Percentiles rank a stretch among this genome's conserved stretches.
phyloP scores from a whole-genome alignment of 1,140 invertebrate genomes.

The Pristionchus pacificus region DNA sequence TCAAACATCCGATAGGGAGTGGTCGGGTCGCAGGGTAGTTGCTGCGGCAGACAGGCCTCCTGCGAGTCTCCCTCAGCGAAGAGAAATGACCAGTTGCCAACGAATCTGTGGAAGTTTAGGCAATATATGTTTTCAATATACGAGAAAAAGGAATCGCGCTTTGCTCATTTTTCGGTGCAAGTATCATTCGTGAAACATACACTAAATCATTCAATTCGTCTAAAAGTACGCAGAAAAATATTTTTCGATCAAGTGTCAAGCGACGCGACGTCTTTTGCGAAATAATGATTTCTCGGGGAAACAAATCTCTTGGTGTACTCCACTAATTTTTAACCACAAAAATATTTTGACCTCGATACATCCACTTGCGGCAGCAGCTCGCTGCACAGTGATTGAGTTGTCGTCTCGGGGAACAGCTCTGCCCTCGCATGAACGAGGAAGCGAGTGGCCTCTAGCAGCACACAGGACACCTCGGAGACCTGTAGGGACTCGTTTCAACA shows the following conservation, averaged over 20 bases:
- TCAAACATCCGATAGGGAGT: conserved; percentile 72
- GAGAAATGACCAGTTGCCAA: conserved; percentile 45
- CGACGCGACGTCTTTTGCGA: too few species aligned
- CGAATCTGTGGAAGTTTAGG: conserved; percentile 29
- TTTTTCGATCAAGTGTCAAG: too few species aligned
- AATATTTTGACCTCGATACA: background rate
- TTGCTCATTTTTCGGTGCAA: too few species aligned
- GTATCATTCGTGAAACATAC: too few species aligned
- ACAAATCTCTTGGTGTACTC: too few species aligned
- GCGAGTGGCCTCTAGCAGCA: background rate
- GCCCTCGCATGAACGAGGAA: background rate
- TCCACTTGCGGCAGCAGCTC: background rate
- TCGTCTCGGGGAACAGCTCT: background rate
- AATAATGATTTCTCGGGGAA: too few species aligned
- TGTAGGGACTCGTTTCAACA: background rate
- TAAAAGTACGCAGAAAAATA: too few species aligned
- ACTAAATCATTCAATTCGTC: too few species aligned
- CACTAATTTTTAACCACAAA: too few species aligned
- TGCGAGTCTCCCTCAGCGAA: conserved; percentile 40
- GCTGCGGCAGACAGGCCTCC: conserved; percentile 37
- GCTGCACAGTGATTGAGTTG: background rate
- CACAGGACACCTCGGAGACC: background rate
- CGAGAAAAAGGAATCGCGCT: too few species aligned
- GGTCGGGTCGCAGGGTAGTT: conserved; percentile 71
- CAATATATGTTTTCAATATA: too few species aligned